Conservation (phyloP, 2,888 invertebrate species). For the Euzophera pinguis region DNA sequence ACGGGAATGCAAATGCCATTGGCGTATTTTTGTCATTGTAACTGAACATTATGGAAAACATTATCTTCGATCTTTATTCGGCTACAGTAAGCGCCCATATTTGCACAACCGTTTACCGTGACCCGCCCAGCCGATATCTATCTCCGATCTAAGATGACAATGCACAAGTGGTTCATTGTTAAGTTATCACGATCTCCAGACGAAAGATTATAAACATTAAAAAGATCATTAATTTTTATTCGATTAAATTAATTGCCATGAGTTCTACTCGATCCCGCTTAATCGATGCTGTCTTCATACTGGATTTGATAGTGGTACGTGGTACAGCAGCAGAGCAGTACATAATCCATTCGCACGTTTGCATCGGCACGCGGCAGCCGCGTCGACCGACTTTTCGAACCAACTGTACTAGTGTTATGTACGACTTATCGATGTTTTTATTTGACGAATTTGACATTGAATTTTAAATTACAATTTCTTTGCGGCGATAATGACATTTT, state of each 20-base stretch:
- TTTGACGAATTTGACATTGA: slow-evolving; percentile 27
- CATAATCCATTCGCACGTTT: slow-evolving; percentile 65
- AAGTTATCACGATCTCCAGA: slow-evolving; percentile 14
- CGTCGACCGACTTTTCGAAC: slow-evolving; percentile 36
- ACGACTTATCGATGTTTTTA: slow-evolving; percentile 41
- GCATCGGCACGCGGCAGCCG: slow-evolving; percentile 56
- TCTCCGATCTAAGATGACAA: slow-evolving; percentile 43
- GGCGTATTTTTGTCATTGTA: slow-evolving; percentile 4
- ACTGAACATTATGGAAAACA: slow-evolving; percentile 11
- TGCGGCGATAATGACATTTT: slow-evolving; percentile 8
- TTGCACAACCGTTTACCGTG: slow-evolving; percentile 45
- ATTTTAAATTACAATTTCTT: slow-evolving; percentile 11
- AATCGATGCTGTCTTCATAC: slow-evolving; percentile 30
- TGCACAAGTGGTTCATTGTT: slow-evolving; percentile 43
- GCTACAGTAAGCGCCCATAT: slow-evolving; percentile 30
- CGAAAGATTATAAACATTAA: not conserved
- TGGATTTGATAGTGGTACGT: slow-evolving; percentile 23
- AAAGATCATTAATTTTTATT: slow-evolving; percentile 13
- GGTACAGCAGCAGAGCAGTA: slow-evolving; percentile 14
- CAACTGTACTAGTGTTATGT: slow-evolving; percentile 29
- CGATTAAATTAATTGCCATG: slow-evolving; percentile 13
- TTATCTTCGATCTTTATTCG: slow-evolving; percentile 35
- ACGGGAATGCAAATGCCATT: not conserved
- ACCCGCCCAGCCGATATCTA: slow-evolving; percentile 48
- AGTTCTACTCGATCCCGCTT: slow-evolving; percentile 21